Base-by-base conservation (phyloP, 1,140 invertebrate genomes). In the Ceratitis capitata region DNA sequence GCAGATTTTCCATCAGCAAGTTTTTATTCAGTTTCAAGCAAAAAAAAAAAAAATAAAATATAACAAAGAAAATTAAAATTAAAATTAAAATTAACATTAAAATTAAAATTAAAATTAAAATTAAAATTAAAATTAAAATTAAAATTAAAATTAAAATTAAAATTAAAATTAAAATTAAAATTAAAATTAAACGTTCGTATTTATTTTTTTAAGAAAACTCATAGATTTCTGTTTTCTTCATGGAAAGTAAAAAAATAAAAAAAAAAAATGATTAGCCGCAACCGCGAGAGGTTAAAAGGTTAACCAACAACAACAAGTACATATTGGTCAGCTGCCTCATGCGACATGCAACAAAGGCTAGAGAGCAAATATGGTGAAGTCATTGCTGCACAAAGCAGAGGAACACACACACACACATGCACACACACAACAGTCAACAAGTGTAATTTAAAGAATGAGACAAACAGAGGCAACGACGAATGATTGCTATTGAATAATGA, bases 251-350 rank as follows among this genome's bases (percentile, higher is more conserved):
- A 78, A 23, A 47, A 78, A 35, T 45, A 78, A 78, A 78, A 45
- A 45, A 12, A 78, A 78, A 78, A 78, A 78, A 45, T 78, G 69
- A 78, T 78, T 78, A 78, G 69, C 39, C n/a, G 42, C 69, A 78
- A 45, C 69, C 69, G 42, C 69, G 45, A n/a, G 45, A 78, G 69
- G 69, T 78, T 78, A 23, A 23, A 45, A 78, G 26, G 19, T 23
- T 45, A 78, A 19, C 42, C 69, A 78, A 47, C 45, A 23, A 2
- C 39, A 5, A 1, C 19, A 7, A 29, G 2, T 12, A 78, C 12
- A 9, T 78, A 42, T 19, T 23, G 32, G 61, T 35, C 19, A 69
- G 32, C 14, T 29, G 5, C 39, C 45, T 35, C 56, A 61, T 26
- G 10, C 12, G 9, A 19, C 35, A 42, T 74, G 64, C 64, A 35